Percentiles rank a stretch among this genome's conserved stretches.
phyloP scores from a whole-genome alignment of 2,888 invertebrate species.

The Orthosia incerta region DNA sequence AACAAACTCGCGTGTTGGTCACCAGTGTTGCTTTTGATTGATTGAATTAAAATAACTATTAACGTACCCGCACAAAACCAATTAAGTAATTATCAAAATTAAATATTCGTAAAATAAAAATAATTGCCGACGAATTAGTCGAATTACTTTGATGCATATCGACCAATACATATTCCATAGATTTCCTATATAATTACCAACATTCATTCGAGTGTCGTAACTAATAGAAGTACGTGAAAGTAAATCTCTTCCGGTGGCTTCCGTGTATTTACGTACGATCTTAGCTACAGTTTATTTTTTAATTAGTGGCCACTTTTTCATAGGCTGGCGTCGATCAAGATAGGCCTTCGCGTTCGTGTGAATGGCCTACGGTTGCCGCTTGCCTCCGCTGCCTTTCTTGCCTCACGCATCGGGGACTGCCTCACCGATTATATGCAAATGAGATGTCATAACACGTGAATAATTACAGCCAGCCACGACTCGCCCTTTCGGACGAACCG shows the following conservation, averaged over 20 bases:
- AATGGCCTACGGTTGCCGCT: conserved; percentile 88
- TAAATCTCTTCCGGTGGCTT: conserved; percentile 83
- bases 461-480: conserved; percentile 89
- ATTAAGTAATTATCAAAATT: conserved; percentile 41
- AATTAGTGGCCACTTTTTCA: conserved; percentile 90
- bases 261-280: conserved; percentile 85
- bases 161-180: conserved; percentile 29
- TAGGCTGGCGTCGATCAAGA: conserved; percentile 89
- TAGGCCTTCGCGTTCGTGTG: conserved; percentile 86
- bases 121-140: conserved; percentile 33
- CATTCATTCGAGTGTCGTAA: conserved; percentile 66
- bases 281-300: conserved; percentile 89
- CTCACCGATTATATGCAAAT: conserved; percentile 90
- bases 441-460: conserved; percentile 91
- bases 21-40: not conserved
- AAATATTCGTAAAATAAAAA: conserved; percentile 33
- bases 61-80: conserved; percentile 29
- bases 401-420: conserved; percentile 88
- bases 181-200: conserved; percentile 58
- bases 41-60: conserved; percentile 20
- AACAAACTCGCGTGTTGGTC: not conserved
- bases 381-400: conserved; percentile 82
- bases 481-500: conserved; percentile 88
- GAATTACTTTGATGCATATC: conserved; percentile 47
- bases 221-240: conserved; percentile 72